A percentile compares a stretch with the other conserved stretches of the same genome.
These are phyloP conservation scores for human (Homo sapiens) DNA, from an alignment of 2,113 vertebrate genomes.

Conservation along the genomic window GRCh38 chr12:67350501-67351000, in stretches of 20 bases:
- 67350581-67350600: not conserved
- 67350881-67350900: too few species aligned
- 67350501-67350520: not conserved
- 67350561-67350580: not conserved
- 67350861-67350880: not conserved
- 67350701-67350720: not conserved
- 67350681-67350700: not conserved
- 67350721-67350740: not conserved
- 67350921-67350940: not conserved
- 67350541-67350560: not conserved
- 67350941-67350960: not conserved
- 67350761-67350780: not conserved
- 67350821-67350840: not conserved
- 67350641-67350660: not conserved
- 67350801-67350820: slow-evolving; percentile 33
- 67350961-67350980: not conserved
- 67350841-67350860: not conserved
- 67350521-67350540: not conserved
- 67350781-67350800: not conserved
- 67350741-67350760: not conserved
- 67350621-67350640: not conserved
- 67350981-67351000: not conserved
- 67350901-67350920: too few species aligned
- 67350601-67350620: not conserved
- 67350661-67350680: not conserved